Evolutionary conservation across 2,113 vertebrate species (phyloP).

Genomic region (cat (Felis catus)): DNA sequence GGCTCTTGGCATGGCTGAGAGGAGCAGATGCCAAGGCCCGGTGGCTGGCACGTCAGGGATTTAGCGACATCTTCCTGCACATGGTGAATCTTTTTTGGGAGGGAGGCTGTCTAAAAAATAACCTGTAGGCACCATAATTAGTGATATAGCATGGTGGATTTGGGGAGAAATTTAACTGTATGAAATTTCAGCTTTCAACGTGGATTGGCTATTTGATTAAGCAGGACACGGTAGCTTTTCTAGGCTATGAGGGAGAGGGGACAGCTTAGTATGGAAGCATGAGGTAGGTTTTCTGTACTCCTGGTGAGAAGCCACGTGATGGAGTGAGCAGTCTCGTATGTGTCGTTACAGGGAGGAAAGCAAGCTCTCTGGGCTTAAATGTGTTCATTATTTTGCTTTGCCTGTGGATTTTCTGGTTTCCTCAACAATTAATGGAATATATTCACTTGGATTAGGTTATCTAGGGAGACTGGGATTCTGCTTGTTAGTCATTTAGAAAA

Average conservation of each 20-base stretch:
- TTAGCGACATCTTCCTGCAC: neutral
- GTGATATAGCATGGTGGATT: neutral
- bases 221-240: neutral
- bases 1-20: neutral
- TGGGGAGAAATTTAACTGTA: neutral
- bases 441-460: neutral
- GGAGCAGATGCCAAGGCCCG: neutral
- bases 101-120: neutral
- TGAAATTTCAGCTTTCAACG: neutral
- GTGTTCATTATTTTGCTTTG: neutral
- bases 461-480: neutral
- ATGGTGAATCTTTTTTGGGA: neutral
- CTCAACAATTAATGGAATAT: neutral
- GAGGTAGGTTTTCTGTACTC: neutral
- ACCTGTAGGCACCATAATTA: neutral
- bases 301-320: neutral
- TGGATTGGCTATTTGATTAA: neutral
- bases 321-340: neutral
- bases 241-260: neutral
- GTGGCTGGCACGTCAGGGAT: neutral
- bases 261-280: neutral
- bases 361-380: neutral
- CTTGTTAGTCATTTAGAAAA: neutral
- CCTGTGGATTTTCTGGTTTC: neutral
- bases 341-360: neutral